Conservation (phyloP, 2,113 vertebrate genomes). For the Ciconia stormi region DNA sequence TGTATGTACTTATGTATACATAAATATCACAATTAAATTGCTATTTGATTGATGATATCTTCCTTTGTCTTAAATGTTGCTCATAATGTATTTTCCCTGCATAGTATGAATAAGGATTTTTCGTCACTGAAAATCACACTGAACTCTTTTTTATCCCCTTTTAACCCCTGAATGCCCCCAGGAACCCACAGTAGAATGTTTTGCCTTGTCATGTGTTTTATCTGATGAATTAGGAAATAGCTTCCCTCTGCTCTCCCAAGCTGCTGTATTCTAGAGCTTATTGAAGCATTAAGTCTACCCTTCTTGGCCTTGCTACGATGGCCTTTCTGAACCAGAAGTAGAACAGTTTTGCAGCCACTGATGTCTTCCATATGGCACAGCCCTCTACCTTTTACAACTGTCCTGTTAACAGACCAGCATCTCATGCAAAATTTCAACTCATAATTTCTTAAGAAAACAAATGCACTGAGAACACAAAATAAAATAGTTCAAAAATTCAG, state of each 20-base stretch:
- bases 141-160: neutral
- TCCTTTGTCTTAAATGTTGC: neutral
- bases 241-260: neutral
- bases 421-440: neutral
- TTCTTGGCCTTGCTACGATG: neutral
- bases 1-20: neutral
- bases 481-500: neutral
- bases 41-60: neutral
- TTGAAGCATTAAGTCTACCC: neutral
- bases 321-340: neutral
- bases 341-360: neutral
- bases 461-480: neutral
- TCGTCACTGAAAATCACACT: neutral
- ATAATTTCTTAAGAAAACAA: neutral
- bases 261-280: neutral
- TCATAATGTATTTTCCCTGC: neutral
- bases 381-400: neutral
- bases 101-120: neutral
- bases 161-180: neutral
- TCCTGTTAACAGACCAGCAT: neutral
- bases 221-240: neutral
- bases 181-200: neutral
- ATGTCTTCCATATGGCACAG: neutral
- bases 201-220: neutral
- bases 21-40: neutral